Evolutionary conservation across 2,113 vertebrate species (phyloP), one percentile per base, ranked within the genome.

Genomic region (Lophotis ruficrista): DNA sequence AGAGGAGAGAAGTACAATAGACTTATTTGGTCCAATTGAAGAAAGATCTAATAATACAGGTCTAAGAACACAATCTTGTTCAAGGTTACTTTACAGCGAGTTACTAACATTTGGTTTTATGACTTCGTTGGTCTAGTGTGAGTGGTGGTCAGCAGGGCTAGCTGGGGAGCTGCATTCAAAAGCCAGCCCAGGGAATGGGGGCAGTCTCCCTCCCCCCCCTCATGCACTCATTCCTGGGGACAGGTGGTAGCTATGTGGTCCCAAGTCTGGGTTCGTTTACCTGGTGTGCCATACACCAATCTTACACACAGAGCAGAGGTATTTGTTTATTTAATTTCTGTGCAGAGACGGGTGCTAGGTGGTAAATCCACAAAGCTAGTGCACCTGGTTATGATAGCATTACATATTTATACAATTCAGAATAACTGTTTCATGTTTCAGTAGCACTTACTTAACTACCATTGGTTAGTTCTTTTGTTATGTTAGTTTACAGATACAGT

Each of bases 101-200:
- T 61, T 69, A 61, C 18, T 72, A 25, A 43, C 50, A 87, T 89
- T 37, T 43, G 27, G 10, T 45, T 72, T 65, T 78, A 48, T 78
- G 35, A 14, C 64, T 86, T 47, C 17, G 12, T 64, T 70, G 23
- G 12, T 78, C 24, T 78, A 16, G 22, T 31, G 21, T 66, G 51
- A 75, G 9, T 13, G 75, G 73, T 13, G 41, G 18, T 61, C 4
- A 4, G 23, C 22, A 6, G 75, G 70, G 45, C 47, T 75, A 47
- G 10, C 27, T 53, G 73, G 56, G 56, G n/a, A 70, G 16, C 43
- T 60, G 12, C 12, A 1, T 75, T 68, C 25, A 31, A 48, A 92
- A 64, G 16, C 31, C 5, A 12, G 12, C 17, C 0, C 1, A 28
- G 51, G 43, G 65, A 79, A 30, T 0, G 1, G 14, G 19, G 21